Conservation (phyloP, 2,888 invertebrate species). For the Dolomedes plantarius region DNA sequence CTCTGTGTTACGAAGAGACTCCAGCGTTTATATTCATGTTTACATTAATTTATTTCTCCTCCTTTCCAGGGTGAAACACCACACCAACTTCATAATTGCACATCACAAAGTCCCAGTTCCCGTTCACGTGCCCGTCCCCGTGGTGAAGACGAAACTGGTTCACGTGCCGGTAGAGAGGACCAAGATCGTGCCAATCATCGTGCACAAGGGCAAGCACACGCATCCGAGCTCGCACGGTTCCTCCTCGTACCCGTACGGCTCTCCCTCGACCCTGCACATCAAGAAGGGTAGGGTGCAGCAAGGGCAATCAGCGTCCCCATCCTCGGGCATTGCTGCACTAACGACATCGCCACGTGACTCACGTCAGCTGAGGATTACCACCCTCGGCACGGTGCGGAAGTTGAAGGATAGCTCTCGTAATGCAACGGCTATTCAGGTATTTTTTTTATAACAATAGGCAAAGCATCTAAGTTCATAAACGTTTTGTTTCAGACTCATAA, state of each 20-base stretch:
- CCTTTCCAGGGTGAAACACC: constrained; percentile 60
- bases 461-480: too few relatives aligned
- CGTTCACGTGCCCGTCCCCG: constrained; percentile 49
- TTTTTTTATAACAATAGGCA: too few relatives aligned
- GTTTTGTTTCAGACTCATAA: too few relatives aligned
- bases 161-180: constrained; percentile 65
- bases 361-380: constrained; percentile 43
- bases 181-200: constrained; percentile 63
- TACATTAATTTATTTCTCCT: too few relatives aligned
- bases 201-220: constrained; percentile 38
- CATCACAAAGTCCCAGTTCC: constrained; percentile 61
- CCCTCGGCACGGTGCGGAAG: constrained; percentile 34
- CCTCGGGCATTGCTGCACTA: constrained; percentile 3
- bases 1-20: too few relatives aligned
- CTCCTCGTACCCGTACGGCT: not conserved
- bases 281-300: constrained; percentile 18
- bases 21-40: too few relatives aligned
- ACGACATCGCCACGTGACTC: constrained; percentile 12
- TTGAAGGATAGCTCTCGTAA: constrained; percentile 22
- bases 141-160: constrained; percentile 59
- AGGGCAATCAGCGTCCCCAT: not conserved
- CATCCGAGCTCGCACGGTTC: constrained; percentile 20
- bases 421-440: not conserved
- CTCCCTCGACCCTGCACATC: not conserved
- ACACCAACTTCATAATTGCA: constrained; percentile 67